These are phyloP conservation scores for Calephelis nemesis DNA, from an alignment of 1,140 invertebrate genomes.

Conservation along the genomic window DNA sequence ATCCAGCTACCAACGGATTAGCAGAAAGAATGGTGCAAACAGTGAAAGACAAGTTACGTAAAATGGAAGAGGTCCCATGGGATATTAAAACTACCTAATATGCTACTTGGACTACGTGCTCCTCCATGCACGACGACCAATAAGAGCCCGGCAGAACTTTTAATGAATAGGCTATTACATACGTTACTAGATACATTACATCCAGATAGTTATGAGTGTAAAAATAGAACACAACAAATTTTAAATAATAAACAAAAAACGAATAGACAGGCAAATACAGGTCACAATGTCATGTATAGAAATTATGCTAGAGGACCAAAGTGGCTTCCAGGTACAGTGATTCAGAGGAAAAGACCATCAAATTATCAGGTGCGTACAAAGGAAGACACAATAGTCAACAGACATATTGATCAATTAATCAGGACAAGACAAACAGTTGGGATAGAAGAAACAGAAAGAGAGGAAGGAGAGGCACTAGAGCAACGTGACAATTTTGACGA, in stretches of 20 bases:
- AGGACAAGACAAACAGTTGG: too few species aligned
- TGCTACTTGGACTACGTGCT: slow-evolving; percentile 20
- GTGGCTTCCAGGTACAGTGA: too few species aligned
- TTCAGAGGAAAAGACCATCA: too few species aligned
- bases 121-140: slow-evolving; percentile 25
- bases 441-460: too few species aligned
- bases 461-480: too few species aligned
- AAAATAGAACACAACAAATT: slow-evolving; percentile 18
- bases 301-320: slow-evolving; percentile 16
- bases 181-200: slow-evolving; percentile 29
- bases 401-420: too few species aligned
- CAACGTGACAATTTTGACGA: too few species aligned
- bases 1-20: slow-evolving; percentile 28
- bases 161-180: slow-evolving; percentile 30
- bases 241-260: slow-evolving; percentile 9
- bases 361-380: too few species aligned
- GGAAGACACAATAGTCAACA: too few species aligned
- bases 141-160: slow-evolving; percentile 28
- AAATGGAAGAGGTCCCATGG: slow-evolving; percentile 24
- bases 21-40: slow-evolving; percentile 28
- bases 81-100: slow-evolving; percentile 26
- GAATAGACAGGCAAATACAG: slow-evolving; percentile 22
- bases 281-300: slow-evolving; percentile 17
- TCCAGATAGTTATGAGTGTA: slow-evolving; percentile 16
- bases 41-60: slow-evolving; percentile 27